A percentile compares a stretch with the other conserved stretches of the same genome.
phyloP scores from a whole-genome alignment of 2,113 vertebrate genomes.

The Carassius gibelio region DNA sequence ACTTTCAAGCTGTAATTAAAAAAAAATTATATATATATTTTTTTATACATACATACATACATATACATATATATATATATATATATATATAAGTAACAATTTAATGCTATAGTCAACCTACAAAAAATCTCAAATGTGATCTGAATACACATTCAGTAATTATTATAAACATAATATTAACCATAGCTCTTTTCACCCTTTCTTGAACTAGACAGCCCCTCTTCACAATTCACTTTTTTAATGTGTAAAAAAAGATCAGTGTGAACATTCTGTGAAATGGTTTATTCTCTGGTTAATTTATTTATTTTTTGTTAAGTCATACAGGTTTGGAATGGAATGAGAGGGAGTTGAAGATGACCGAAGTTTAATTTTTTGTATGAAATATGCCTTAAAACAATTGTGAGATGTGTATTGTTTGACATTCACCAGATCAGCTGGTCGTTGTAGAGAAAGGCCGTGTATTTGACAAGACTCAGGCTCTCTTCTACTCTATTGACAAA shows the following conservation, averaged over 20 bases:
- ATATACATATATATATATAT: too few relatives aligned
- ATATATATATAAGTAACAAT: too few relatives aligned
- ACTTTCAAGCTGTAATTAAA: too few relatives aligned
- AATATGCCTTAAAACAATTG: background rate
- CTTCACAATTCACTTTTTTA: background rate
- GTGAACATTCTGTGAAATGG: too few relatives aligned
- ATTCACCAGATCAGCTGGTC: slow-evolving; percentile 98
- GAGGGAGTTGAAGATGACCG: background rate
- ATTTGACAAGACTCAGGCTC: slow-evolving; percentile 91
- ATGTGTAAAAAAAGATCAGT: background rate
- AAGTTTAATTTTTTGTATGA: background rate
- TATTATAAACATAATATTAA: too few relatives aligned
- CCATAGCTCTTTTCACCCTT: background rate
- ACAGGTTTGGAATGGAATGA: too few relatives aligned
- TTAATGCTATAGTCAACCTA: background rate
- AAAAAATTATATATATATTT: too few relatives aligned
- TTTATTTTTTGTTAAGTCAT: too few relatives aligned
- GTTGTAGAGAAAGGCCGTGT: slow-evolving; percentile 97
- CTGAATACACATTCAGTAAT: background rate
- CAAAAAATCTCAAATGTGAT: background rate
- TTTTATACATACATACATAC: too few relatives aligned
- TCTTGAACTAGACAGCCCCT: background rate
- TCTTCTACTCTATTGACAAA: slow-evolving; percentile 97
- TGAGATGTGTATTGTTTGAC: background rate
- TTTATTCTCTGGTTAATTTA: too few relatives aligned